Conservation (phyloP, 1,140 invertebrate species). For the Kradibia gibbosae region DNA sequence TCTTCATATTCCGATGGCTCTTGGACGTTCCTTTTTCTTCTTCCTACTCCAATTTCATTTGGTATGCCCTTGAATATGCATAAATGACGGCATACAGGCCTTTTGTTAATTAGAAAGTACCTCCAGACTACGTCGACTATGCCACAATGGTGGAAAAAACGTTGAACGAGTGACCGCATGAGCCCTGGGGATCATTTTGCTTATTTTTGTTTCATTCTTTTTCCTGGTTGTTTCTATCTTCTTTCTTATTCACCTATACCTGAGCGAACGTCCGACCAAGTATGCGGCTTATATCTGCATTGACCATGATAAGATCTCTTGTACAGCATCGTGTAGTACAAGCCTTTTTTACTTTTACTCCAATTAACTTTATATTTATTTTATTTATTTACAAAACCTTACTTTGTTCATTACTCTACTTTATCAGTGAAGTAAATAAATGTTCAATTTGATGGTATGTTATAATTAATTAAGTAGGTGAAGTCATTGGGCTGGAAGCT, state of each 20-base stretch:
- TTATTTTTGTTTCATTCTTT: background rate
- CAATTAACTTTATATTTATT: background rate
- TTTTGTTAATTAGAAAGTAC: slow-evolving; percentile 34
- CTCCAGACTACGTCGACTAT: background rate
- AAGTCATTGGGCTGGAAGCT: background rate
- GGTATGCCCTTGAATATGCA: background rate
- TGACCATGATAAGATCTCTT: slow-evolving; percentile 21
- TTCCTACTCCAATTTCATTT: slow-evolving; percentile 9
- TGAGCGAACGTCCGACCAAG: background rate
- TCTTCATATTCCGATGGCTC: background rate
- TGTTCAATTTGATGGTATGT: no score
- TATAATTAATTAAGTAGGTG: no score
- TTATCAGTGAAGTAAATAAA: no score
- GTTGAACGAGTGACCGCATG: slow-evolving; percentile 31
- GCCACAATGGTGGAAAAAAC: slow-evolving; percentile 33
- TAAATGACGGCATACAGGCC: slow-evolving; percentile 18
- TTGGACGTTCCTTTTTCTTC: background rate
- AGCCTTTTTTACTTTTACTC: background rate
- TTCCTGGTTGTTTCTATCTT: background rate
- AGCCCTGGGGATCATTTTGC: slow-evolving; percentile 13
- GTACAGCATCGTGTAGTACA: background rate
- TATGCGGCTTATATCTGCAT: slow-evolving; percentile 27
- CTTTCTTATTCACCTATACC: background rate
- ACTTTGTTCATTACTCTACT: no score
- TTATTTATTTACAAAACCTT: background rate